Base-by-base conservation (phyloP, 1,140 invertebrate genomes). In the Hypsibius dujardini region DNA sequence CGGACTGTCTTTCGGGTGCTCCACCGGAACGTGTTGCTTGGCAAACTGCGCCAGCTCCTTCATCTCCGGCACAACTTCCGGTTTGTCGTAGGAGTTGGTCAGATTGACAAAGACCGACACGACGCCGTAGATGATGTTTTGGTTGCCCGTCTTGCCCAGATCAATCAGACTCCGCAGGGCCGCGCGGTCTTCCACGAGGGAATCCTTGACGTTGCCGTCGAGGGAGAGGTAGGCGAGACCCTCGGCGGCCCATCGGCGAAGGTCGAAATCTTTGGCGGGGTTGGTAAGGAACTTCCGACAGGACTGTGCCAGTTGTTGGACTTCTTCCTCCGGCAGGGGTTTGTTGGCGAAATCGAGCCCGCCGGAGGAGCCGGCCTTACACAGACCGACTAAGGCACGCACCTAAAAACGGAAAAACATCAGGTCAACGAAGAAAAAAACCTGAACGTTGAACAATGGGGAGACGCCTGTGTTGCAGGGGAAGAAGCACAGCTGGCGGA, bases 171-270 rank as follows among this genome's bases (percentile, higher is more conserved):
- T 86, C 77, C 86, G 84, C 73, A 98, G 81, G 1, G 92, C 88
- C 60, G 84, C 77, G 73, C 83, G 84, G 77, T 98, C 93, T 77
- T 91, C 87, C 42, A 95, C 86, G 12, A 99, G 79, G 78, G 92
- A 93, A 79, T 99, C 95, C 78, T 99, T 99, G 1, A 98, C 91
- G 80, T 98, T 95, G 12, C 92, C 96, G 83, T 99, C 95, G 50
- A 99, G 83, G 1, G 94, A 95, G 1, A 99, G 82, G 78, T 96
- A 99, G 0, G 95, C 95, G 0, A 99, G 82, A 14, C 95, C 95
- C 82, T 99, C 96, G 46, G 92, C 90, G 0, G 95, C 93, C 93
- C 94, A 98, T 76, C 90, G 88, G 70, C 90, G 83, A 78, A 95
- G 87, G 76, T 95, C 90, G 72, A 86, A 84, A 76, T 95, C 89